Conservation (phyloP, 2,888 invertebrate species). For the Trypoxylon attenuatum region DNA sequence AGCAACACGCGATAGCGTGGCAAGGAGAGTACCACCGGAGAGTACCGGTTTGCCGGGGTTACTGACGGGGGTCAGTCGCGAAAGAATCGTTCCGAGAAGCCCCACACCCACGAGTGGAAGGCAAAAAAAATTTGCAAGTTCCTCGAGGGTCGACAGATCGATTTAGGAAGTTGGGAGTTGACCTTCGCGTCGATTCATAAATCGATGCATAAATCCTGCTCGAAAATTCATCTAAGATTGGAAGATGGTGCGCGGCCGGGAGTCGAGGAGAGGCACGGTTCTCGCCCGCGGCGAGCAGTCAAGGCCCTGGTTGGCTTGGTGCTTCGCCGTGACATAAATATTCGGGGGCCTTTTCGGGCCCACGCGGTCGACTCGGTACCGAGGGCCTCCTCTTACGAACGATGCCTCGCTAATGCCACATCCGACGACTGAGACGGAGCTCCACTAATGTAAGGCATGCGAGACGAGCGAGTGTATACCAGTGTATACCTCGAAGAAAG, state of each 20-base stretch:
- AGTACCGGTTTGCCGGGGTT: background rate
- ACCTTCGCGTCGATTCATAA: conserved; percentile 31
- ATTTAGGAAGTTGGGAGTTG: conserved; percentile 35
- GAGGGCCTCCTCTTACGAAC: too few species aligned
- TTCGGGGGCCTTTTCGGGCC: conserved; percentile 43
- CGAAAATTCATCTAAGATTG: conserved; percentile 61
- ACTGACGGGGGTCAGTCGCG: too few species aligned
- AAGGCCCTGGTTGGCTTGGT: conserved; percentile 57
- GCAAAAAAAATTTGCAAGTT: background rate
- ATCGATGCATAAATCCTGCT: conserved; percentile 35
- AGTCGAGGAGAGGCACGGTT: too few species aligned
- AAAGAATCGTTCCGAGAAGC: background rate
- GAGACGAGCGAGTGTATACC: background rate
- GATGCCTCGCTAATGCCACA: too few species aligned
- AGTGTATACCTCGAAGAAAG: background rate
- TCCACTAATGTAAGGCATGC: background rate
- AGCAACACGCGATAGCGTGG: background rate
- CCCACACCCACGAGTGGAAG: background rate
- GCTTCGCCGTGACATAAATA: conserved; percentile 70
- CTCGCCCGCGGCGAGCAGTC: conserved; percentile 59
- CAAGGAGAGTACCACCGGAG: background rate
- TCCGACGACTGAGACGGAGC: conserved; percentile 15
- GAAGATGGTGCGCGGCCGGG: conserved; percentile 1
- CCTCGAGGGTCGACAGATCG: background rate
- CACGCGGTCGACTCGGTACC: conserved; percentile 30